A percentile compares a stretch with the other conserved stretches of the same genome.
Evolutionary conservation across 2,797 vertebrate species (phyloP).

Genomic region (Oceanodroma leucorhoa): DNA sequence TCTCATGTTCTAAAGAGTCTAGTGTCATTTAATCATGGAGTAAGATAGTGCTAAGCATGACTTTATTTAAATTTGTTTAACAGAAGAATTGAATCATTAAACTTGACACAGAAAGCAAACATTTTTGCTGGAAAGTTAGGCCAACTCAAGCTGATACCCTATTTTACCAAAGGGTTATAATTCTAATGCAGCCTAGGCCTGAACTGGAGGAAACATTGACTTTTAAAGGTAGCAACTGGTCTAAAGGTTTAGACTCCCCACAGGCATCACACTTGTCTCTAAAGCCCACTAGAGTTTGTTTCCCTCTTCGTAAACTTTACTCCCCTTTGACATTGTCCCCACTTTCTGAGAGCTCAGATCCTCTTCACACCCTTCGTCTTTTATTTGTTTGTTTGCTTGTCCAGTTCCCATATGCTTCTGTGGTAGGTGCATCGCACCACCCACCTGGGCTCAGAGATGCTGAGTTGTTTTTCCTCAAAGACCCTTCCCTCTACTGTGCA

Average conservation of each 20-base stretch:
- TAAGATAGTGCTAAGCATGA: background rate
- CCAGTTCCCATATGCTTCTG: background rate
- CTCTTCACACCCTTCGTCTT: background rate
- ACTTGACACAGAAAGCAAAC: background rate
- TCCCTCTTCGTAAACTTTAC: background rate
- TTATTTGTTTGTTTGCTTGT: background rate
- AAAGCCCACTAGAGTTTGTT: background rate
- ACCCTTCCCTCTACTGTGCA: background rate
- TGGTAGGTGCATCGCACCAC: background rate
- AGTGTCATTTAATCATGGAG: background rate
- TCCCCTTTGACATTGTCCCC: background rate
- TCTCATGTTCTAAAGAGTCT: background rate
- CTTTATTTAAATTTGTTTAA: background rate
- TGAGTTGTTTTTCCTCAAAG: background rate
- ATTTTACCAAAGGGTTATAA: background rate
- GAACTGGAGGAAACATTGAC: background rate
- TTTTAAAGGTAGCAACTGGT: background rate
- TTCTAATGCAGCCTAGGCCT: background rate
- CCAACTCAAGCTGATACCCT: background rate
- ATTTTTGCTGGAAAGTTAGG: background rate
- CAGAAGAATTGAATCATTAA: background rate
- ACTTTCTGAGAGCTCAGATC: background rate
- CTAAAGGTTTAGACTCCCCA: background rate
- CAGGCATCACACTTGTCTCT: background rate
- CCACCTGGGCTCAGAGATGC: background rate